phyloP scores from a whole-genome alignment of 2,888 invertebrate genomes.

The Polymixis lichenea region DNA sequence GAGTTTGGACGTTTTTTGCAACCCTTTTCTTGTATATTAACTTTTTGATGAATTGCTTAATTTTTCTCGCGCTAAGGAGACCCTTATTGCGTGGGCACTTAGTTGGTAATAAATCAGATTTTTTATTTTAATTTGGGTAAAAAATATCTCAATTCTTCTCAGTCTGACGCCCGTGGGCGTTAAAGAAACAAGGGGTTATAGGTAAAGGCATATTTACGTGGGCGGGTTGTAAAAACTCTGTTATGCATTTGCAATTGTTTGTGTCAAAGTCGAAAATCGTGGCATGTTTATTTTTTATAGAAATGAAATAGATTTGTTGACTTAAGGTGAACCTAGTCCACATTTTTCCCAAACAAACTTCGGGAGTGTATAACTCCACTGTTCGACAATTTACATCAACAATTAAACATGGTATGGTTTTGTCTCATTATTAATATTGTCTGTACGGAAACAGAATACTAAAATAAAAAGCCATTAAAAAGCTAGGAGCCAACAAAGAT shows the following conservation, averaged over 20 bases:
- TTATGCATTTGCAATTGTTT: not conserved
- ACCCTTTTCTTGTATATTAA: conserved; percentile 38
- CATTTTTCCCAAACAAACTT: too few relatives aligned
- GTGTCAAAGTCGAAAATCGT: not conserved
- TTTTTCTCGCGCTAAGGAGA: conserved; percentile 26
- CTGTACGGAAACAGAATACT: too few relatives aligned
- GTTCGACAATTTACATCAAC: too few relatives aligned
- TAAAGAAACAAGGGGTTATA: conserved; percentile 1
- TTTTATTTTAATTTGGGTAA: conserved; percentile 34
- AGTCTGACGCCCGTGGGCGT: not conserved
- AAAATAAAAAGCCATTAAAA: too few relatives aligned
- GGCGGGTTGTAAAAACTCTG: not conserved
- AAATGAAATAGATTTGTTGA: not conserved
- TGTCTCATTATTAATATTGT: too few relatives aligned
- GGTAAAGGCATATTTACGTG: not conserved
- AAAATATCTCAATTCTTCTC: conserved; percentile 15
- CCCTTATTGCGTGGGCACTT: conserved; percentile 16
- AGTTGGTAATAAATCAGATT: conserved; percentile 40
- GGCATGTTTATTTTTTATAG: not conserved
- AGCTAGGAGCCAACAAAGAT: too few relatives aligned
- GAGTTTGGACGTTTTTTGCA: conserved; percentile 17
- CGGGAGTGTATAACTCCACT: too few relatives aligned
- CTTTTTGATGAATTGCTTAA: conserved; percentile 44
- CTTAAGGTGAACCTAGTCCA: too few relatives aligned
- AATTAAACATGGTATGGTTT: too few relatives aligned